A percentile compares a stretch with the other conserved stretches of the same genome.
These are phyloP conservation scores for Spodoptera exigua DNA, from an alignment of 2,888 invertebrate genomes.

Conservation along the genomic window DNA sequence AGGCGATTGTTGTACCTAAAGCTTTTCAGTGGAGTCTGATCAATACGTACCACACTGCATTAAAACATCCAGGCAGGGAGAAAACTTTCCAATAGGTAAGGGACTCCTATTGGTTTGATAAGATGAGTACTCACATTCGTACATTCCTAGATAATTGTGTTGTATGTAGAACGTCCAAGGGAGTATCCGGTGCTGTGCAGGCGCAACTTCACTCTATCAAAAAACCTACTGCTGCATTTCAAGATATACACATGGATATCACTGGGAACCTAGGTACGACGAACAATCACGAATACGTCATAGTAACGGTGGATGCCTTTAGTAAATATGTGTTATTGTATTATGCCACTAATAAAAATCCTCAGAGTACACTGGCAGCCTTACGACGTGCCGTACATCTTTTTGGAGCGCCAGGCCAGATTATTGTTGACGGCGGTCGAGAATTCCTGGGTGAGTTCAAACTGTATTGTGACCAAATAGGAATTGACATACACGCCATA, in stretches of 20 bases:
- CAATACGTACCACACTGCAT: slow-evolving; percentile 42
- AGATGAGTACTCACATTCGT: slow-evolving; percentile 19
- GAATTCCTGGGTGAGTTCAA: slow-evolving; percentile 46
- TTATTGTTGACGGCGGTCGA: slow-evolving; percentile 40
- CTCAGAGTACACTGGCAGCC: slow-evolving; percentile 18
- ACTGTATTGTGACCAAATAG: slow-evolving; percentile 24
- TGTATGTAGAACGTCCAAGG: slow-evolving; percentile 48
- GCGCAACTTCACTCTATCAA: slow-evolving; percentile 25
- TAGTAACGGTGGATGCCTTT: slow-evolving; percentile 44
- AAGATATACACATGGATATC: slow-evolving; percentile 48
- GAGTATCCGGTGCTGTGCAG: slow-evolving; percentile 38
- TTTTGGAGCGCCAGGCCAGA: slow-evolving; percentile 37
- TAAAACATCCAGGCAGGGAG: slow-evolving; percentile 53
- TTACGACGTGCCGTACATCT: slow-evolving; percentile 39
- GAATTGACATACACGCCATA: slow-evolving; percentile 41
- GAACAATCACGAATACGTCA: slow-evolving; percentile 36
- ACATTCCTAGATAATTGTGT: slow-evolving; percentile 35
- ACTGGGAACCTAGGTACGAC: slow-evolving; percentile 46
- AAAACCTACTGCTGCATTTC: slow-evolving; percentile 44
- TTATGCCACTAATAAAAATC: slow-evolving; percentile 25
- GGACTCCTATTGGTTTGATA: slow-evolving; percentile 24
- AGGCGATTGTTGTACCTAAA: slow-evolving; percentile 30
- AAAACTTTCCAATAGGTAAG: slow-evolving; percentile 41
- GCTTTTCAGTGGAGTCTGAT: slow-evolving; percentile 57
- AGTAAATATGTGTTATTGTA: slow-evolving; percentile 39